A percentile compares a stretch with the other conserved stretches of the same genome.
Conservation (phyloP, 2,888 invertebrate genomes). For the Papilio demoleus region DNA sequence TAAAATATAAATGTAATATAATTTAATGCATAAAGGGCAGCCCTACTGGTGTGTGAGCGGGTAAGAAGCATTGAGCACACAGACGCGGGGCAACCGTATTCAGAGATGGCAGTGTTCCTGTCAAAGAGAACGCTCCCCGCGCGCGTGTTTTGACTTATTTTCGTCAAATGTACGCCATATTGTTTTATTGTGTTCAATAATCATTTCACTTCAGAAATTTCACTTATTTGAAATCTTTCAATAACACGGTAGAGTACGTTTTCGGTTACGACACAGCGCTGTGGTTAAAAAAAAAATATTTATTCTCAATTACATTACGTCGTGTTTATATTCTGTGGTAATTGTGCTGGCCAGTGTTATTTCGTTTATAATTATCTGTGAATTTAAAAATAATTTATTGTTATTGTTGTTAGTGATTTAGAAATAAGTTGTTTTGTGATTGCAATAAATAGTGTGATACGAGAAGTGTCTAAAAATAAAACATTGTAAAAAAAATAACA, state of each 20-base stretch:
- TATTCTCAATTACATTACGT: constrained; percentile 31
- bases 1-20: constrained; percentile 45
- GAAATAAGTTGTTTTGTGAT: constrained; percentile 2
- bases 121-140: constrained; percentile 54
- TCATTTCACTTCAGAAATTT: constrained; percentile 44
- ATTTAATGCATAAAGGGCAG: constrained; percentile 49
- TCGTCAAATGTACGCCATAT: constrained; percentile 76
- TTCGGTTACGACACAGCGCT: constrained; percentile 26
- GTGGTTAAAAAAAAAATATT: constrained; percentile 36
- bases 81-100: constrained; percentile 69
- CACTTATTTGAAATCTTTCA: constrained; percentile 40
- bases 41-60: constrained; percentile 77
- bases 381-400: constrained; percentile 25
- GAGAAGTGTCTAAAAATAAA: constrained; percentile 58
- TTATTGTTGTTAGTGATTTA: constrained; percentile 24
- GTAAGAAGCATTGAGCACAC: constrained; percentile 66
- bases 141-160: constrained; percentile 73
- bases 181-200: constrained; percentile 65
- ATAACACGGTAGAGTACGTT: constrained; percentile 39
- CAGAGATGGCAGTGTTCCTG: constrained; percentile 66
- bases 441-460: constrained; percentile 29
- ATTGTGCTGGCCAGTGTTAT: constrained; percentile 27
- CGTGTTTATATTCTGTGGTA: constrained; percentile 33
- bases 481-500: constrained; percentile 57
- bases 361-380: constrained; percentile 23